These are phyloP conservation scores for Lasius fuliginosus DNA, from an alignment of 2,888 invertebrate genomes.

Conservation along the genomic window DNA sequence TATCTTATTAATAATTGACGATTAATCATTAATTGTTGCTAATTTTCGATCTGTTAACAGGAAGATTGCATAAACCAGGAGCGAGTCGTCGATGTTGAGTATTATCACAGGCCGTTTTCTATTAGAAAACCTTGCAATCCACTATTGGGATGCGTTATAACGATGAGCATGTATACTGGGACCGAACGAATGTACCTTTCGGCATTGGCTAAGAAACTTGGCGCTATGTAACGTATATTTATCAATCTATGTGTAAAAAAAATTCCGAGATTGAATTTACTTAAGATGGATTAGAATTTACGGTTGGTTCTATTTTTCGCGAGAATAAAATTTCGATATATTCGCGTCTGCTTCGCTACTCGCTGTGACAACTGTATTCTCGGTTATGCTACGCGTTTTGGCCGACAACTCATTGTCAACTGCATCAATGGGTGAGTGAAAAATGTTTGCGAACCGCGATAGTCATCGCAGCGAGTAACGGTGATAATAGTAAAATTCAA, in stretches of 20 bases:
- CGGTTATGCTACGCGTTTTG: background rate
- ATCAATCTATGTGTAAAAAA: background rate
- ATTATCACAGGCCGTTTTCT: slow-evolving; percentile 91
- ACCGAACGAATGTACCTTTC: slow-evolving; percentile 92
- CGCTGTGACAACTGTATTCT: background rate
- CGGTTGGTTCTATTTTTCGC: too few species aligned
- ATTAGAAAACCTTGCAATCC: slow-evolving; percentile 87
- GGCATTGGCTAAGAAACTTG: slow-evolving; percentile 89
- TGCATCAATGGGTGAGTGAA: too few species aligned
- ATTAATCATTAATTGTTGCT: background rate
- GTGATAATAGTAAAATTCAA: too few species aligned
- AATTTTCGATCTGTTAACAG: slow-evolving; percentile 82
- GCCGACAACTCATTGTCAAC: background rate
- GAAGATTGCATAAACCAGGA: slow-evolving; percentile 90
- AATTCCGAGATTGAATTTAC: background rate
- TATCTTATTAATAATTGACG: background rate
- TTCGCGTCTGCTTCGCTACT: background rate
- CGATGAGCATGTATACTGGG: slow-evolving; percentile 92
- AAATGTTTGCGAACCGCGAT: too few species aligned
- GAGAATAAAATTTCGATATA: too few species aligned
- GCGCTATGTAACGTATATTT: slow-evolving; percentile 65
- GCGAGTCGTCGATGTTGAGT: slow-evolving; percentile 89
- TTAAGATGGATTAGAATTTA: background rate
- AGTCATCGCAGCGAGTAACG: too few species aligned
- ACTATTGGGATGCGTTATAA: slow-evolving; percentile 91